These are phyloP conservation scores for Sebastolobus alascanus DNA, from an alignment of 2,797 vertebrate species.

Conservation along the genomic window DNA sequence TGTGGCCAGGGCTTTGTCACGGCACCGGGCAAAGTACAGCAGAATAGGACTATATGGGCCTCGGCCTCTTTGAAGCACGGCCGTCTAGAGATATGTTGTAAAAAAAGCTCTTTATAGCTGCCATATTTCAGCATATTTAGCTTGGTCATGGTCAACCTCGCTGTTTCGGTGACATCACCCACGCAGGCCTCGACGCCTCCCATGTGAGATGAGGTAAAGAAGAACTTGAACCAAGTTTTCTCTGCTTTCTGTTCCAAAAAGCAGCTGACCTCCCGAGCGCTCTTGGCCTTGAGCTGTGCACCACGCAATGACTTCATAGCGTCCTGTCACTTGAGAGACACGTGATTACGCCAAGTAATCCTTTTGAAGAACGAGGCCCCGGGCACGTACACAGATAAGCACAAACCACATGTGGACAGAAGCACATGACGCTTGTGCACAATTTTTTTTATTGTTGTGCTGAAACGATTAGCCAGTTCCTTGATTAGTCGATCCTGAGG, in stretches of 20 bases:
- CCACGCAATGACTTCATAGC: slow-evolving; percentile 38
- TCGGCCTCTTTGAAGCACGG: slow-evolving; percentile 70
- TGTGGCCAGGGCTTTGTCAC: slow-evolving; percentile 63
- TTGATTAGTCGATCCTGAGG: not conserved
- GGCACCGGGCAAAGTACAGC: slow-evolving; percentile 76
- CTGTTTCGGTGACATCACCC: slow-evolving; percentile 85
- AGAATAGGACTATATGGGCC: slow-evolving; percentile 55
- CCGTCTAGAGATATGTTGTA: slow-evolving; percentile 75
- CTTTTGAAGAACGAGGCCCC: slow-evolving; percentile 35
- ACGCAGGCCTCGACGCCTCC: slow-evolving; percentile 61
- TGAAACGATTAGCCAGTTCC: not conserved
- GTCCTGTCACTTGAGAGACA: slow-evolving; percentile 53
- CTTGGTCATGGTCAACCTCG: slow-evolving; percentile 54
- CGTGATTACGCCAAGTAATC: slow-evolving; percentile 37
- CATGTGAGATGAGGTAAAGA: slow-evolving; percentile 43
- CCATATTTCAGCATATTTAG: slow-evolving; percentile 71
- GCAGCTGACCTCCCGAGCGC: slow-evolving; percentile 29
- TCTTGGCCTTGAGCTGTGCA: slow-evolving; percentile 60
- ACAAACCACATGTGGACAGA: slow-evolving; percentile 21
- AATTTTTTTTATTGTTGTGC: not conserved
- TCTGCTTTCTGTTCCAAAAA: slow-evolving; percentile 30
- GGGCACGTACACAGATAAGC: slow-evolving; percentile 68
- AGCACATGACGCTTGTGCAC: not conserved
- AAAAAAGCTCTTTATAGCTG: slow-evolving; percentile 75
- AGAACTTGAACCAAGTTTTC: not conserved